phyloP scores from a whole-genome alignment of 2,888 invertebrate species.

The Agrotis clavis region DNA sequence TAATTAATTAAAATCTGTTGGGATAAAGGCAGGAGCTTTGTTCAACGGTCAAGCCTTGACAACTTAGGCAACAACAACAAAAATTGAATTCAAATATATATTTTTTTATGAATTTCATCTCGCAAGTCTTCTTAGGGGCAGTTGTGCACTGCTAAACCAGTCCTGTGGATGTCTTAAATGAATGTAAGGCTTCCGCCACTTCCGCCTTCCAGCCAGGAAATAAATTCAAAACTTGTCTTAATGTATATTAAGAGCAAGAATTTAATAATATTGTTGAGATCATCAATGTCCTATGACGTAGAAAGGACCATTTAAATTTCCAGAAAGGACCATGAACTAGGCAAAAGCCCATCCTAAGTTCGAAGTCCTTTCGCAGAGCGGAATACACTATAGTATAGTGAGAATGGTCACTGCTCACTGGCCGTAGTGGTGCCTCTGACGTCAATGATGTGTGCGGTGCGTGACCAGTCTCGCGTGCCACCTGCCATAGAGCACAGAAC shows the following conservation, averaged over 20 bases:
- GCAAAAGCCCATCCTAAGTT: not conserved
- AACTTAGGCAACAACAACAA: not conserved
- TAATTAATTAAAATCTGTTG: not conserved
- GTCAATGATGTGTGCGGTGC: slow-evolving; percentile 71
- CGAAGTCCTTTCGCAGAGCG: not conserved
- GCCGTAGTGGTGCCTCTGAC: slow-evolving; percentile 65
- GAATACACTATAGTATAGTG: slow-evolving; percentile 6
- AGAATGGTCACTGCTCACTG: slow-evolving; percentile 32
- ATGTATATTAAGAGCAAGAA: too few relatives aligned
- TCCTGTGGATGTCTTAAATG: too few relatives aligned
- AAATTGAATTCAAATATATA: not conserved
- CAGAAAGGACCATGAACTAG: not conserved
- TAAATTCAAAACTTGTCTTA: too few relatives aligned
- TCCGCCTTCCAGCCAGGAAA: too few relatives aligned
- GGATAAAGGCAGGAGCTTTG: not conserved
- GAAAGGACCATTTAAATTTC: not conserved
- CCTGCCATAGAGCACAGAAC: slow-evolving; percentile 46
- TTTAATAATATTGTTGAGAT: not conserved
- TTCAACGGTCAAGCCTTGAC: not conserved
- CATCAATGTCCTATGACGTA: not conserved
- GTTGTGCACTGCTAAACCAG: too few relatives aligned
- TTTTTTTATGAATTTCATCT: too few relatives aligned
- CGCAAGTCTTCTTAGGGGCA: too few relatives aligned
- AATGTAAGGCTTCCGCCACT: too few relatives aligned
- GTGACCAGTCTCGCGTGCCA: slow-evolving; percentile 66